These are phyloP conservation scores for Tethya wilhelma DNA, from an alignment of 37 sponge, comb jelly and placozoan genomes.

Conservation along the genomic window DNA sequence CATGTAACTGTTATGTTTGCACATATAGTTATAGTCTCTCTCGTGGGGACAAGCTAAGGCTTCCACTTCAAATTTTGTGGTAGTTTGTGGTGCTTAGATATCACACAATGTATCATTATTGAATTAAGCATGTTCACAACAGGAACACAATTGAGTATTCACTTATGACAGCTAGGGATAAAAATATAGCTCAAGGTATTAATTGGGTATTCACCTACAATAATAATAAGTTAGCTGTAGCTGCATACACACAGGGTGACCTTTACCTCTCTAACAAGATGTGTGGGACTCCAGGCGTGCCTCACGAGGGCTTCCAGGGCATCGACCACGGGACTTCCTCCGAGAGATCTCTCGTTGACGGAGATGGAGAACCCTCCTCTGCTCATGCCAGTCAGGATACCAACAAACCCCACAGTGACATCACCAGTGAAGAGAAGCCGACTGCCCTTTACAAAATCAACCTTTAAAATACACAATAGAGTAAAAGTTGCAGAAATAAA, in stretches of 20 bases:
- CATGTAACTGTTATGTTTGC: no score
- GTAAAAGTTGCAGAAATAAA: no score
- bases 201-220: neutral
- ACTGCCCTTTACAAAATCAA: constrained; percentile 32
- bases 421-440: constrained; percentile 51
- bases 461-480: constrained; percentile 13
- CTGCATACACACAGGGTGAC: neutral
- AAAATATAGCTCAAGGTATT: neutral
- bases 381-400: constrained; percentile 61
- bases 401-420: constrained; percentile 66
- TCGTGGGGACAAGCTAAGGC: no score
- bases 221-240: neutral
- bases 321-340: constrained; percentile 49
- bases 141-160: no score
- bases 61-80: no score
- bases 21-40: no score
- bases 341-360: constrained; percentile 65
- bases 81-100: no score
- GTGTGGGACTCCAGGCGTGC: constrained; percentile 40
- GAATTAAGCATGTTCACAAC: no score
- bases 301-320: constrained; percentile 40
- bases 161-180: neutral
- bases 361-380: constrained; percentile 53
- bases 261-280: constrained; percentile 59
- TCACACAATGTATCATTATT: no score